phyloP scores from a whole-genome alignment of 1,140 invertebrate genomes.

The Ectropis grisescens region DNA sequence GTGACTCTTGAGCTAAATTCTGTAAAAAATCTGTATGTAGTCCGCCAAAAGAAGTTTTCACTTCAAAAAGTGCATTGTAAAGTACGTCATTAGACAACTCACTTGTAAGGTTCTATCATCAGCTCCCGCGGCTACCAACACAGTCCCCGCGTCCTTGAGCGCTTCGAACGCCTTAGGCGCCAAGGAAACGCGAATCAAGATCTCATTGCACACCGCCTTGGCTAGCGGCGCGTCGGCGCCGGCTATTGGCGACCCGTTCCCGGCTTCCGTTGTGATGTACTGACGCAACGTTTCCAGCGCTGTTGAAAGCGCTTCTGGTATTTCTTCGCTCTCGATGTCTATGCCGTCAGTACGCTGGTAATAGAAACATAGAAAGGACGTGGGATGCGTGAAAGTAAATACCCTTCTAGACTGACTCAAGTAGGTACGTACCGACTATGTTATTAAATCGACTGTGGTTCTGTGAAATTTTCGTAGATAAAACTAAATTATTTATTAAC shows the following conservation, averaged over 20 bases:
- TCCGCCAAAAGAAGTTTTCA: too few species aligned
- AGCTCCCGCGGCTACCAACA: constrained; percentile 35
- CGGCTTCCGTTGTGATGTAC: constrained; percentile 21
- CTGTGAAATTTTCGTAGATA: too few species aligned
- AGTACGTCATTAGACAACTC: too few species aligned
- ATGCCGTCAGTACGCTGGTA: constrained; percentile 45
- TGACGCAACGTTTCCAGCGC: constrained; percentile 46
- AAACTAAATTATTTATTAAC: too few species aligned
- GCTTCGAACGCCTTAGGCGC: constrained; percentile 34
- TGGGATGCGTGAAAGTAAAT: constrained; percentile 1
- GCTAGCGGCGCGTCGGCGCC: constrained; percentile 29
- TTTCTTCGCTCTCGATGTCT: constrained; percentile 46
- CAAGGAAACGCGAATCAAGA: constrained; percentile 34
- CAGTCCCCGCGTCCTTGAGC: constrained; percentile 32
- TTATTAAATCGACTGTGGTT: too few species aligned
- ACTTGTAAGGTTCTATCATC: constrained; percentile 52
- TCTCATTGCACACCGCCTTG: constrained; percentile 34
- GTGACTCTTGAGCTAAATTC: too few species aligned
- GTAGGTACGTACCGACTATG: too few species aligned
- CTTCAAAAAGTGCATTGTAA: too few species aligned
- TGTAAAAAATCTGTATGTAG: too few species aligned
- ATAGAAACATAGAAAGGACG: not conserved
- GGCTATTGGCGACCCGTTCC: constrained; percentile 5
- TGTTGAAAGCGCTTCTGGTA: constrained; percentile 40
- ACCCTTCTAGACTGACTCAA: too few species aligned